phyloP scores from a whole-genome alignment of 1,140 invertebrate species.

The Microplitis mediator region DNA sequence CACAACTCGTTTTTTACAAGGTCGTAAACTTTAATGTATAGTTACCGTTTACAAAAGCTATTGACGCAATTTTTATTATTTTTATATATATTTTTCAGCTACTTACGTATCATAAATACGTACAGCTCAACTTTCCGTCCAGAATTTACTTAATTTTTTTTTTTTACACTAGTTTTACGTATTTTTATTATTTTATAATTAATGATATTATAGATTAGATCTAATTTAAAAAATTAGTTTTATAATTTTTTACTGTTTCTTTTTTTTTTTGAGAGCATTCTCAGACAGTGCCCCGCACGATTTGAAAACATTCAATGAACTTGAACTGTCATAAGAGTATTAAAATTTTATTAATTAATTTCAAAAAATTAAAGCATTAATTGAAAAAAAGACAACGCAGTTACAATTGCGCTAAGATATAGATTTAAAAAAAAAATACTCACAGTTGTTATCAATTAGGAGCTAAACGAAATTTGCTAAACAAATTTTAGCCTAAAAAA shows the following conservation, averaged over 20 bases:
- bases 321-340: too few species aligned
- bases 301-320: too few species aligned
- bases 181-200: not conserved
- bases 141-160: constrained; percentile 12
- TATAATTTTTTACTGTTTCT: not conserved
- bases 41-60: constrained; percentile 22
- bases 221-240: not conserved
- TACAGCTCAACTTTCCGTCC: constrained; percentile 9
- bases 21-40: constrained; percentile 8
- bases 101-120: not conserved
- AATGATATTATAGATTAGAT: not conserved
- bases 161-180: not conserved
- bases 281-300: too few species aligned
- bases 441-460: too few species aligned
- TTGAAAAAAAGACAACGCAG: too few species aligned
- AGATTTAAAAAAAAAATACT: too few species aligned
- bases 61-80: constrained; percentile 10
- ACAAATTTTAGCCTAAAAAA: too few species aligned
- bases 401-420: too few species aligned
- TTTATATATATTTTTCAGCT: constrained; percentile 8
- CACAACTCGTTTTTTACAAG: constrained; percentile 20
- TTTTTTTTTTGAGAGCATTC: not conserved
- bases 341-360: too few species aligned
- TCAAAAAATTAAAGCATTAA: too few species aligned
- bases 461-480: too few species aligned